Percentiles rank a stretch among this genome's conserved stretches.
Conservation (phyloP, 2,797 vertebrate genomes). For the Eutrigla gurnardus region DNA sequence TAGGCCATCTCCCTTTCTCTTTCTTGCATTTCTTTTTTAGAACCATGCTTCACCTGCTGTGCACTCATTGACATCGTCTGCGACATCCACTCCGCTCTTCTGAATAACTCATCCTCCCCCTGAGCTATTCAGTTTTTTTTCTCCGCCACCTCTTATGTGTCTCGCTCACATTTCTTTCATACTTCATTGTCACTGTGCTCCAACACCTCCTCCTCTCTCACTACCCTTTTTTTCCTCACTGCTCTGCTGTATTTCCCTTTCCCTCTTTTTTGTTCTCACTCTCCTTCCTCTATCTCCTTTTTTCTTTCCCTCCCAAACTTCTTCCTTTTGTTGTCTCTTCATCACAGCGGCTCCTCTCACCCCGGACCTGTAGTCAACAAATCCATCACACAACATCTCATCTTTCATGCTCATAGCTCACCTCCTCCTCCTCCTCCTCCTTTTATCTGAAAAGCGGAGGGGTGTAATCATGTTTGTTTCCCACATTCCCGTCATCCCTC, state of each 20-base stretch:
- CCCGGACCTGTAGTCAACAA: slow-evolving; percentile 62
- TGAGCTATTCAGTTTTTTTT: slow-evolving; percentile 42
- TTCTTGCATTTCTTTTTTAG: slow-evolving; percentile 54
- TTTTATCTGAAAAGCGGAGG: slow-evolving; percentile 73
- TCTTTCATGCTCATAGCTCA: slow-evolving; percentile 43
- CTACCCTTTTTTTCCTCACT: slow-evolving; percentile 24
- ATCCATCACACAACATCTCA: slow-evolving; percentile 71
- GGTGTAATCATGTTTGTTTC: slow-evolving; percentile 82
- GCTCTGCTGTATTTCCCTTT: slow-evolving; percentile 27
- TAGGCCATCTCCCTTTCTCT: slow-evolving; percentile 23
- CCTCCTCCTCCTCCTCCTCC: slow-evolving; percentile 44
- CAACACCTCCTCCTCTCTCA: slow-evolving; percentile 59
- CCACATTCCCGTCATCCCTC: slow-evolving; percentile 74
- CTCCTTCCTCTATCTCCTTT: slow-evolving; percentile 27
- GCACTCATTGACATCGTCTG: slow-evolving; percentile 60
- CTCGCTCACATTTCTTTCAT: slow-evolving; percentile 52
- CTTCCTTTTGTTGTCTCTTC: slow-evolving; percentile 50
- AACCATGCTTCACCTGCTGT: slow-evolving; percentile 37
- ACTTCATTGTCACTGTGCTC: slow-evolving; percentile 60
- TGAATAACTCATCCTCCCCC: slow-evolving; percentile 59
- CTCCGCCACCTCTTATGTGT: slow-evolving; percentile 46
- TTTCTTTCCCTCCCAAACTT: slow-evolving; percentile 43
- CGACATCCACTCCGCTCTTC: slow-evolving; percentile 48
- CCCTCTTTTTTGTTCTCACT: slow-evolving; percentile 45
- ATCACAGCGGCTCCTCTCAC: slow-evolving; percentile 63